A percentile compares a stretch with the other conserved stretches of the same genome.
Evolutionary conservation across 64 coral and sea anemone species (phyloP).

Genomic region (Montipora capricornis): DNA sequence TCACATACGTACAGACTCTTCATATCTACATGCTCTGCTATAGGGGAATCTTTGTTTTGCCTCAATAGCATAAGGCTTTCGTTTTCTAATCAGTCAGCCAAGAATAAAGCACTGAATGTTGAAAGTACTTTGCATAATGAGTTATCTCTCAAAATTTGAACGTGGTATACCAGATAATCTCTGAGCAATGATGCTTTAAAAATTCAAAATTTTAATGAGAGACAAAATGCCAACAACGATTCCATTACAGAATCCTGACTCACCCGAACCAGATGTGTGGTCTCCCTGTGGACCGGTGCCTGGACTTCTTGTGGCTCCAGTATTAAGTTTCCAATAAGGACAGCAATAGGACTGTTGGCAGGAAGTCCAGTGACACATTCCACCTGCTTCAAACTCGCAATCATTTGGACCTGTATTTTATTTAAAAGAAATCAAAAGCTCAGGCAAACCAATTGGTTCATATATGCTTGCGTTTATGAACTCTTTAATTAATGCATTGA

Average conservation of each 20-base stretch:
- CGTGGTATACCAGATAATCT: too few species aligned
- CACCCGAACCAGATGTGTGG: conserved; percentile 44
- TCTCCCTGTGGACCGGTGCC: conserved; percentile 49
- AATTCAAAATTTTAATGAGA: too few species aligned
- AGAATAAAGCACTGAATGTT: too few species aligned
- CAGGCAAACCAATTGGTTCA: not conserved
- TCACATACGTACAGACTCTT: too few species aligned
- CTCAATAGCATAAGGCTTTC: too few species aligned
- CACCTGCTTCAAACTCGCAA: conserved; percentile 63
- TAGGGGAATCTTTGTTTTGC: too few species aligned
- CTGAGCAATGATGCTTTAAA: too few species aligned
- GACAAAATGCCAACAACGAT: too few species aligned
- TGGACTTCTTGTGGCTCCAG: conserved; percentile 10
- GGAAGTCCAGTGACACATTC: conserved; percentile 35
- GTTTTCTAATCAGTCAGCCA: too few species aligned
- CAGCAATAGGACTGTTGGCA: not conserved
- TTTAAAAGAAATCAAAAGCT: not conserved
- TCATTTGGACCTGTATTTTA: conserved; percentile 49
- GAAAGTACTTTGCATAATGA: too few species aligned
- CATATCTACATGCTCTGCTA: too few species aligned
- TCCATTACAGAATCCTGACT: not conserved
- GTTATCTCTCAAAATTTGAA: too few species aligned
- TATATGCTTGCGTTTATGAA: not conserved
- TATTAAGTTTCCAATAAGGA: conserved; percentile 1
- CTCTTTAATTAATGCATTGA: not conserved